These are phyloP conservation scores for Emmelina monodactyla DNA, from an alignment of 2,888 invertebrate genomes.

Conservation along the genomic window DNA sequence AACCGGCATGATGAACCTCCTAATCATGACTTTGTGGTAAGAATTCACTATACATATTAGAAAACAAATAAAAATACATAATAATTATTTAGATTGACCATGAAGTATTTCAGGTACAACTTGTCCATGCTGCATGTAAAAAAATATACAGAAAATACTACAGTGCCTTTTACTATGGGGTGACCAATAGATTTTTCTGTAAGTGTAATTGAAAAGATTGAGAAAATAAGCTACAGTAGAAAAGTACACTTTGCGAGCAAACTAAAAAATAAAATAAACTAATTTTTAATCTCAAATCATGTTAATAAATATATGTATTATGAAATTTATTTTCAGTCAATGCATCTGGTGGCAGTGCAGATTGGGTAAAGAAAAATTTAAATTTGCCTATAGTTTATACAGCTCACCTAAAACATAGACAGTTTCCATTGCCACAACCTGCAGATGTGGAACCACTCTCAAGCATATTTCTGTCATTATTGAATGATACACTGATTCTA, in stretches of 20 bases:
- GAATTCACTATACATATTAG: no score
- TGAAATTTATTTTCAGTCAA: conserved; percentile 46
- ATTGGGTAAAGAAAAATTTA: conserved; percentile 46
- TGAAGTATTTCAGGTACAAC: conserved; percentile 36
- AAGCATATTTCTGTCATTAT: conserved; percentile 27
- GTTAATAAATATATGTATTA: conserved; percentile 1
- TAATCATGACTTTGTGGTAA: conserved; percentile 42
- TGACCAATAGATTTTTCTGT: conserved; percentile 34
- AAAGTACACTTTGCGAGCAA: background rate
- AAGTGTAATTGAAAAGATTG: no score
- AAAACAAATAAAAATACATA: no score
- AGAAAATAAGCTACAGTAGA: background rate
- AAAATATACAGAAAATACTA: conserved; percentile 24
- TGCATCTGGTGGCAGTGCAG: conserved; percentile 39
- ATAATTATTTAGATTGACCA: no score
- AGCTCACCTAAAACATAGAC: conserved; percentile 28
- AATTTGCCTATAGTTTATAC: conserved; percentile 48
- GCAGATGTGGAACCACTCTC: conserved; percentile 25
- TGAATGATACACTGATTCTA: conserved; percentile 31
- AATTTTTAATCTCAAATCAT: background rate
- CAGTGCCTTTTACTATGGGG: conserved; percentile 30
- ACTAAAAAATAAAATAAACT: no score
- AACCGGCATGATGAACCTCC: conserved; percentile 18
- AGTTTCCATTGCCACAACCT: conserved; percentile 24
- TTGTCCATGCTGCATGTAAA: conserved; percentile 28